Base-by-base conservation (phyloP, 2,113 vertebrate species). In the Prolemur simus region DNA sequence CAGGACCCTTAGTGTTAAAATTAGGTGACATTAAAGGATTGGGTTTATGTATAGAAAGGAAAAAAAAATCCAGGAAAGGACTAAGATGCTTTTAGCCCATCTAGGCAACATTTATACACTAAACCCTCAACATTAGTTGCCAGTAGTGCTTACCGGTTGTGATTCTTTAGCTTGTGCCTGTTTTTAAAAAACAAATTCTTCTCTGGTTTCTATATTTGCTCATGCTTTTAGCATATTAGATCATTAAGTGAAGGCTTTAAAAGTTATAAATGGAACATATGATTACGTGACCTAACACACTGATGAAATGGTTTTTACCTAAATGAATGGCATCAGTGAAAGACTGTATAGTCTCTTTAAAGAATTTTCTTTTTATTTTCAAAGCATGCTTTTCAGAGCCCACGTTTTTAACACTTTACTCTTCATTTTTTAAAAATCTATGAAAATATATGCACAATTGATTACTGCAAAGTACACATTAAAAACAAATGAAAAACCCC, bases 261-360 rank as follows among this genome's bases (percentile, higher is more conserved):
- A 49, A 37, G 34, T 94, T 71, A 37, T 56, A 85, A 54, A 78
- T 49, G 25, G 27, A 95, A 85, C 58, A 87, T 54, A 49, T 7
- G 66, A 84, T 56, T 92, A 42, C 42, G 42, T 45, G 64, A 93
- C 11, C 39, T 74, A 78, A 63, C 60, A 85, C 34, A 32, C 42
- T 87, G 78, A 93, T 77, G 60, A 91, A 83, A n/a, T 80, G 52
- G 32, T 82, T 89, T 85, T 94, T 73, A 54, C 68, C 27, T 88
- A 86, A 85, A 86, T 58, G 37, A 93, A 76, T 87, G 68, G 12
- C 78, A 83, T 42, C 8, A 87, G 20, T 42, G 80, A 71, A 74
- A 42, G 13, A 56, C 32, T 45, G 56, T 54, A 78, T 13, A 91
- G 34, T 52, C 11, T 45, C 49, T 78, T 66, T 64, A 80, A 93